Conservation (phyloP, 2,888 invertebrate species). For the Gymnocheta viridis region DNA sequence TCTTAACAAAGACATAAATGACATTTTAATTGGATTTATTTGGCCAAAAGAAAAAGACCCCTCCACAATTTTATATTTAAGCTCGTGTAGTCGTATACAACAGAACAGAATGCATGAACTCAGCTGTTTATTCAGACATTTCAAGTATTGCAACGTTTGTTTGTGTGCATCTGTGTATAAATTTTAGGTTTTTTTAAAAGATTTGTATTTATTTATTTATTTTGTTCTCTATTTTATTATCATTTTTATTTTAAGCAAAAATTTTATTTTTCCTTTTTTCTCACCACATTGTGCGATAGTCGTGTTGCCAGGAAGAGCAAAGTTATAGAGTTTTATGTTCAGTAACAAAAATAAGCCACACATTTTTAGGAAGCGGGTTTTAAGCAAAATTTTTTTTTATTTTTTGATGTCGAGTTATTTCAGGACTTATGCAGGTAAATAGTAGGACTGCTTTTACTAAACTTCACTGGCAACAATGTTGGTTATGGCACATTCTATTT, state of each 20-base stretch:
- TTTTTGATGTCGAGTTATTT: too few species aligned
- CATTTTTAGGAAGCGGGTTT: too few species aligned
- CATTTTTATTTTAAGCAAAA: conserved; percentile 2
- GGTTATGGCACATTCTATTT: conserved; percentile 38
- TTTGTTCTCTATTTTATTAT: conserved; percentile 4
- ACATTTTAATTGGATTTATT: conserved; percentile 72
- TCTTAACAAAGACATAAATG: conserved; percentile 69
- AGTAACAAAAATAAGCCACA: too few species aligned
- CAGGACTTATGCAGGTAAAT: background rate
- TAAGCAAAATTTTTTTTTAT: too few species aligned
- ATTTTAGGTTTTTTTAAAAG: conserved; percentile 1
- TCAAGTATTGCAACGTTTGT: background rate
- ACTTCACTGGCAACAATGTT: background rate
- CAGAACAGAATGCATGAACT: conserved; percentile 18
- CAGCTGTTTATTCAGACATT: conserved; percentile 34
- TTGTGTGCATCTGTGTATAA: conserved; percentile 1
- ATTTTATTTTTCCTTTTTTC: background rate
- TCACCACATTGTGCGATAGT: conserved; percentile 20
- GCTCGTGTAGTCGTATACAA: background rate
- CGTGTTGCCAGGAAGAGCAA: background rate
- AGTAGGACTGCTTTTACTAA: background rate
- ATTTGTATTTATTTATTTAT: conserved; percentile 7
- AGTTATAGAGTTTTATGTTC: background rate
- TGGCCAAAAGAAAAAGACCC: conserved; percentile 60
- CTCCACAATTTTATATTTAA: conserved; percentile 44